Evolutionary conservation across 1,140 invertebrate species (phyloP), one percentile per base, ranked within the genome.

Genomic region (Drosophila parvula): DNA sequence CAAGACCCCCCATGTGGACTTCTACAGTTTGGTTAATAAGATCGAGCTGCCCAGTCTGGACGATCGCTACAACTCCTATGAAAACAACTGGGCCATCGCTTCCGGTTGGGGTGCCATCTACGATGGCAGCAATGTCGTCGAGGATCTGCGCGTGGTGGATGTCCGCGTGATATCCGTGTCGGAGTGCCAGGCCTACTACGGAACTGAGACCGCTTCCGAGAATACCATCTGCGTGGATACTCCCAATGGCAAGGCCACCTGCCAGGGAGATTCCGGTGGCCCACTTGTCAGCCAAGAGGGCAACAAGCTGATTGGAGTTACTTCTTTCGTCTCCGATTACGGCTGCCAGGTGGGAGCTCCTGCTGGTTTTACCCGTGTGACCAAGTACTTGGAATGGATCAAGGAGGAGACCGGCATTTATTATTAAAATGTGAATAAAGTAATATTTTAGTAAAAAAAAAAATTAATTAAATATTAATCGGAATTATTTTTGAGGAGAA

Each of bases 301-400:
- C 8, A 38, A 43, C 6, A 69, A 63, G 43, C 43, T 85, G 90
- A 91, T 94, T 16, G 94, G 94, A 14, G 92, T 94, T 11, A 92
- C 93, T 2, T 93, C 93, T 14, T 94, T 94, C 63, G 92, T 93
- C 3, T 81, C 92, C 51, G 51, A 50, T 5, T 82, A 71, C 10
- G 94, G 94, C 4, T 95, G 94, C 79, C 93, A 92, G 34, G 83
- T 90, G 63, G 92, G 93, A n/a, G 62, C 85, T 14, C 94, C 94
- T 1, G 93, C 93, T 12, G 94, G 93, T 1, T 95, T 94, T 75
- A 93, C 93, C 1, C 91, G 94, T 32, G 93, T 94, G 16, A 93
- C 93, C 67, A 67, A 75, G 16, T 93, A 93, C 69, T 69, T 94
- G 12, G 74, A 92, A 61, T 95, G 94, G 94, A 94, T 95, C 60